Base-by-base conservation (phyloP, 2,888 invertebrate species). In the Troides oblongomaculatus region DNA sequence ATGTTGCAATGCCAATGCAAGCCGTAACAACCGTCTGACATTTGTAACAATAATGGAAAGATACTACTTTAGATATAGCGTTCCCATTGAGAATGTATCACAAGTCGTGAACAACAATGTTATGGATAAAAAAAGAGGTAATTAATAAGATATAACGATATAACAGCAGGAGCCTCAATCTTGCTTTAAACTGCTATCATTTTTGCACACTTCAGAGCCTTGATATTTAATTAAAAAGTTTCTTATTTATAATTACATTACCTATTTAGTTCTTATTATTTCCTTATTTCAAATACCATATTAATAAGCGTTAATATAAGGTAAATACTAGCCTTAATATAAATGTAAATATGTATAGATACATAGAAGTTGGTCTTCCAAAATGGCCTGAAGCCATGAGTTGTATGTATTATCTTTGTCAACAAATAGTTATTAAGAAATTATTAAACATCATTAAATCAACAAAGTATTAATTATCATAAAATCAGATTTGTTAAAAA, bases 1-100 rank as follows among this genome's bases (percentile, higher is more conserved):
- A 66, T 74, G 71, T 64, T 72, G 74, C 74, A 74, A 74, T 72
- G 75, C 8, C 74, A 74, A 75, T 62, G 71, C 71, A 56, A 66
- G 69, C 73, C 72, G 74, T 74, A 25, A 25, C 66, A 61, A 69
- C 36, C 23, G 72, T 70, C 69, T 72, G 73, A 71, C 74, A 74
- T 76, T 76, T 75, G 72, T 71, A 72, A 73, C 71, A 68, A 71
- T 70, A 72, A 73, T 70, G 66, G 65, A 66, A 68, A 64, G 70
- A 70, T 71, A 62, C 10, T 53, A 23, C 46, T 53, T 68, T 39
- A 39, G 61, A 64, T 64, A 64, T 14, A 36, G 50, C 60, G 64
- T 56, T 65, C 57, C 64, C 62, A 69, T 65, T 46, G 61, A 64
- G 61, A 39, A 43, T 39, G 30, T 50, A 43, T 57, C 10, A 6